phyloP scores from a whole-genome alignment of 2,888 invertebrate genomes.

The Leptothorax acervorum region DNA sequence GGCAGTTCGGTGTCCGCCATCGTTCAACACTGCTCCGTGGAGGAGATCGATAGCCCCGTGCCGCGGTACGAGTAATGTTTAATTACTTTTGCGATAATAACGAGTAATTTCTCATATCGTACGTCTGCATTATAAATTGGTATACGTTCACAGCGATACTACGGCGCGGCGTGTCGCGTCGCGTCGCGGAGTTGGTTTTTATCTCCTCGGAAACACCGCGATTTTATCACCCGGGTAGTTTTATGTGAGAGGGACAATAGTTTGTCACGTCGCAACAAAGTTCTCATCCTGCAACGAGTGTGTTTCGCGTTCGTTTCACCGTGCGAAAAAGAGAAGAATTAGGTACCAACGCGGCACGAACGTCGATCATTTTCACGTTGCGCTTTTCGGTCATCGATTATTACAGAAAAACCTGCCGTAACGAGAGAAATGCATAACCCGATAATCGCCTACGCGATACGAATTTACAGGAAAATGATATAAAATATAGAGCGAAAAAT shows the following conservation, averaged over 20 bases:
- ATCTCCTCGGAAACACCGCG: not conserved
- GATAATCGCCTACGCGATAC: not conserved
- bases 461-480: constrained; percentile 10
- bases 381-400: constrained; percentile 2
- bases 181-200: not conserved
- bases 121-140: not conserved
- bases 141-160: not conserved
- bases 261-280: constrained; percentile 4
- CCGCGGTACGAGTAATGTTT: not conserved
- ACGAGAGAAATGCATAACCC: not conserved
- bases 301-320: not conserved
- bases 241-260: constrained; percentile 1
- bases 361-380: constrained; percentile 14
- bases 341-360: not conserved
- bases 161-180: no score
- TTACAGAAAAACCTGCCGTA: not conserved
- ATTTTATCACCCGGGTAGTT: not conserved
- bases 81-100: constrained; percentile 12
- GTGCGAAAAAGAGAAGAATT: not conserved
- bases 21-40: not conserved
- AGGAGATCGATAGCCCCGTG: constrained; percentile 24
- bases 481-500: not conserved
- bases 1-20: not conserved
- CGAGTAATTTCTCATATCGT: not conserved
- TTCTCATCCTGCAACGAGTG: constrained; percentile 17